Evolutionary conservation across 2,888 invertebrate species (phyloP).

Genomic region (Nymphalis c-album): DNA sequence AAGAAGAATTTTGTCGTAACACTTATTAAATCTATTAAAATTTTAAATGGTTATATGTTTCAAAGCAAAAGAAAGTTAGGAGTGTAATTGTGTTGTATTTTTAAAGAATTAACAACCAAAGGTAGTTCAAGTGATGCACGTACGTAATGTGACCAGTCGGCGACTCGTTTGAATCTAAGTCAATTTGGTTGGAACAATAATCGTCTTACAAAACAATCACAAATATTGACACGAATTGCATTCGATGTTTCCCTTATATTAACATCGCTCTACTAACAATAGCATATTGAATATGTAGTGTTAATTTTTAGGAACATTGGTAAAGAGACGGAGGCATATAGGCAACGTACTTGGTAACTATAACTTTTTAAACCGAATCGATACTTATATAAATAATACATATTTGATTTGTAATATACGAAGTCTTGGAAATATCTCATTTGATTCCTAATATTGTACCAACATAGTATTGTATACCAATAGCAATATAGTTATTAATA

Average conservation of each 20-base stretch:
- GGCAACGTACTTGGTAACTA: conserved; percentile 13
- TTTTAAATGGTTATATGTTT: background rate
- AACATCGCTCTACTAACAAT: conserved; percentile 38
- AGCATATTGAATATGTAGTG: conserved; percentile 66
- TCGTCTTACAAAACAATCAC: background rate
- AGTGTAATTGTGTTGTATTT: no score
- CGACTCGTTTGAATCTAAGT: background rate
- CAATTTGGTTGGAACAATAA: background rate
- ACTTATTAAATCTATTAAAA: background rate
- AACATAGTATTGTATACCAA: background rate
- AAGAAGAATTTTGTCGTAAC: background rate
- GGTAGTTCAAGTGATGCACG: no score
- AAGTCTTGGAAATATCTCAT: background rate
- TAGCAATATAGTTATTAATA: background rate
- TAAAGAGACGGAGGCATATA: conserved; percentile 41
- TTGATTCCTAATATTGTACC: no score
- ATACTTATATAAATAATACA: background rate
- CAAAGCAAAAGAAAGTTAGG: background rate
- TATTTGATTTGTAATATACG: background rate
- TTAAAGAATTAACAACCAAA: no score
- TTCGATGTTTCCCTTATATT: conserved; percentile 24
- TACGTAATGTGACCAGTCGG: no score
- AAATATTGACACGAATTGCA: conserved; percentile 27
- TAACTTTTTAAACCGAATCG: background rate
- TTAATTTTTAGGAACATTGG: conserved; percentile 50